These are phyloP conservation scores for Phthorimaea operculella DNA, from an alignment of 1,140 invertebrate species.

Conservation along the genomic window DNA sequence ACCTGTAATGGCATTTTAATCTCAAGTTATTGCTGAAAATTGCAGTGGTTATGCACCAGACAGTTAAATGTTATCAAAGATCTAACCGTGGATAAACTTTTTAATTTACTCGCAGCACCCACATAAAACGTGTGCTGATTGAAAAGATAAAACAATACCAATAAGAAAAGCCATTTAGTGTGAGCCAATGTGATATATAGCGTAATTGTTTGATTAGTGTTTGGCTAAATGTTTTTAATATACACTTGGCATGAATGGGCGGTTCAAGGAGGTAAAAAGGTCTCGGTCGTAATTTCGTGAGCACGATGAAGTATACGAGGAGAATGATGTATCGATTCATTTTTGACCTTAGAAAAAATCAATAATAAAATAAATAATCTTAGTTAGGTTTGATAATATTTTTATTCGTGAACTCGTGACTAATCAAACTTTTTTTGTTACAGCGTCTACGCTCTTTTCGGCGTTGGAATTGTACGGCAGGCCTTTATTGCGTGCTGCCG, in stretches of 20 bases:
- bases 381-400: too few relatives aligned
- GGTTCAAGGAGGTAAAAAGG: conserved; percentile 22
- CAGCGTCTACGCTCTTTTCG: conserved; percentile 59
- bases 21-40: neutral
- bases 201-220: neutral
- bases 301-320: conserved; percentile 29
- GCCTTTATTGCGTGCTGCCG: conserved; percentile 55
- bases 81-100: neutral
- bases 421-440: conserved; percentile 25
- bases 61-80: conserved; percentile 2
- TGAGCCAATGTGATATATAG: neutral
- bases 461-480: conserved; percentile 62
- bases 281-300: conserved; percentile 20
- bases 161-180: neutral
- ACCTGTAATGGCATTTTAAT: too few relatives aligned
- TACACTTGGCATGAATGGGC: neutral
- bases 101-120: conserved; percentile 1
- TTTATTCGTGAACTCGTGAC: too few relatives aligned
- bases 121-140: neutral
- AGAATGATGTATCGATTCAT: conserved; percentile 26
- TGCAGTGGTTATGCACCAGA: neutral
- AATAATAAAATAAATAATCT: too few relatives aligned
- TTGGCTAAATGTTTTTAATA: conserved; percentile 9
- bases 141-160: conserved; percentile 3
- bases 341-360: conserved; percentile 22